Conservation (phyloP, 1,140 invertebrate genomes). For the Semibalanus balanoides region DNA sequence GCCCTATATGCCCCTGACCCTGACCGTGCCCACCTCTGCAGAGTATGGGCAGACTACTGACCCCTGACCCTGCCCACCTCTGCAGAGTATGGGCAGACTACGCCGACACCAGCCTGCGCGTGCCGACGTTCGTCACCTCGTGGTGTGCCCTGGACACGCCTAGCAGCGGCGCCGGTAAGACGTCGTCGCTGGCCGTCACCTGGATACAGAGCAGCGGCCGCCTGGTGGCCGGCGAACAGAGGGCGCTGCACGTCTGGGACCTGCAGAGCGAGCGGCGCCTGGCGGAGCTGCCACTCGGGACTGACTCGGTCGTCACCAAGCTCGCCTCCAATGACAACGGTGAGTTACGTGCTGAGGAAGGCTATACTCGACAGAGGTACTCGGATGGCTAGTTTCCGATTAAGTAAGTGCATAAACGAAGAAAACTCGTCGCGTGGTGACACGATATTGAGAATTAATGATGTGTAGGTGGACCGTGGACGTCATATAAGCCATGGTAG, state of each 20-base stretch:
- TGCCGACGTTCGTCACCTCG: background rate
- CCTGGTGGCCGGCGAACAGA: background rate
- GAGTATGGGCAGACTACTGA: background rate
- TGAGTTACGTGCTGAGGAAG: no score
- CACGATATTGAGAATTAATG: no score
- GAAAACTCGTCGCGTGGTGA: no score
- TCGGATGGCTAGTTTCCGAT: no score
- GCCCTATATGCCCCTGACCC: no score
- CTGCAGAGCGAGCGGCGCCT: slow-evolving; percentile 1
- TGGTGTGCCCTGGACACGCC: background rate
- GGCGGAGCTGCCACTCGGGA: background rate
- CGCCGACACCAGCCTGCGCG: background rate
- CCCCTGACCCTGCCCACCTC: no score
- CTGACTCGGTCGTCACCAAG: background rate
- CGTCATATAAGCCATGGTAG: no score
- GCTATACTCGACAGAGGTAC: no score
- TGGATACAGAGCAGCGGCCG: background rate
- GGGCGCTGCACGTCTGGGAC: background rate
- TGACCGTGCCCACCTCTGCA: background rate
- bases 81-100: background rate
- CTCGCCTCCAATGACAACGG: background rate
- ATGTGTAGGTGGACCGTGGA: no score
- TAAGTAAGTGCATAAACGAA: no score
- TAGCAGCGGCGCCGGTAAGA: background rate
- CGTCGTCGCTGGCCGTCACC: background rate